Percentiles rank a stretch among this genome's conserved stretches.
phyloP scores from a whole-genome alignment of 2,888 invertebrate species.

The Agrochola lychnidis region DNA sequence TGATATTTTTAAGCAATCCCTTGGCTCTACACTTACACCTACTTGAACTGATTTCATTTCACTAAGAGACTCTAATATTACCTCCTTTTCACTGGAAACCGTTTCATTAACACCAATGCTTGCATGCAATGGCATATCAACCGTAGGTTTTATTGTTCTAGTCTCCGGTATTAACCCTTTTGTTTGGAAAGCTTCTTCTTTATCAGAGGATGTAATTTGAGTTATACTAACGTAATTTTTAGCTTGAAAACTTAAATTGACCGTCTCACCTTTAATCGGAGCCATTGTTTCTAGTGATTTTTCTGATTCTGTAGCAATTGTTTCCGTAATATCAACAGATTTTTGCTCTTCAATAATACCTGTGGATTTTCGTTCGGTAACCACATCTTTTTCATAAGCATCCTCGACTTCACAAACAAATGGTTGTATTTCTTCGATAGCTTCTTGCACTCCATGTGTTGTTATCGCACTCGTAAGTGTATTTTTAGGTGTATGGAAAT shows the following conservation, averaged over 20 bases:
- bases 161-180: slow-evolving; percentile 64
- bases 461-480: slow-evolving; percentile 70
- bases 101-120: slow-evolving; percentile 77
- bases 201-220: slow-evolving; percentile 83
- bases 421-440: slow-evolving; percentile 74
- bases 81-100: slow-evolving; percentile 76
- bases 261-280: slow-evolving; percentile 68
- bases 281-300: slow-evolving; percentile 62
- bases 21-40: slow-evolving; percentile 84
- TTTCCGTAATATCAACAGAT: slow-evolving; percentile 79
- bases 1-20: slow-evolving; percentile 77
- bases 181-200: slow-evolving; percentile 72
- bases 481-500: slow-evolving; percentile 70
- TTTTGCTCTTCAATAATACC: slow-evolving; percentile 75
- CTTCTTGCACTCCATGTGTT: slow-evolving; percentile 77
- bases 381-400: slow-evolving; percentile 60
- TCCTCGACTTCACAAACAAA: slow-evolving; percentile 77
- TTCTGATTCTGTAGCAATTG: slow-evolving; percentile 77
- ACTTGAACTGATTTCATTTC: slow-evolving; percentile 76
- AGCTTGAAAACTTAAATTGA: slow-evolving; percentile 78
- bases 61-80: slow-evolving; percentile 61
- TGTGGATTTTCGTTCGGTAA: slow-evolving; percentile 63
- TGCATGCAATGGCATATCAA: slow-evolving; percentile 71
- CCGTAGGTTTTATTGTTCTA: slow-evolving; percentile 62
- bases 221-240: slow-evolving; percentile 83